phyloP scores from a whole-genome alignment of 1,140 invertebrate species.

The Phthorimaea operculella region DNA sequence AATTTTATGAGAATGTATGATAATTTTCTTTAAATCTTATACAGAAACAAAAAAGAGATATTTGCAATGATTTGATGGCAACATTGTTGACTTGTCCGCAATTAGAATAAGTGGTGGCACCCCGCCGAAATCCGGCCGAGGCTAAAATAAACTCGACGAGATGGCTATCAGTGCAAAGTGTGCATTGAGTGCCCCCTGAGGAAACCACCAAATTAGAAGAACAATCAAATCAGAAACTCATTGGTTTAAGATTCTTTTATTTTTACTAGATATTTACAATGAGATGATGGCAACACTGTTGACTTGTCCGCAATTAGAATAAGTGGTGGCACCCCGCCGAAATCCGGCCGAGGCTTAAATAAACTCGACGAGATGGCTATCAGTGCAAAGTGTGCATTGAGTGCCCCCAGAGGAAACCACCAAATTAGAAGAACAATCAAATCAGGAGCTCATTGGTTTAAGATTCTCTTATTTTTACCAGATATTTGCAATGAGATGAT shows the following conservation, averaged over 20 bases:
- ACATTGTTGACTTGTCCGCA: constrained; percentile 7
- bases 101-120: constrained; percentile 18
- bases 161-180: not conserved
- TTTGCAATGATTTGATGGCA: no score
- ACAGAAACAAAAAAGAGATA: no score
- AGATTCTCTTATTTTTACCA: no score
- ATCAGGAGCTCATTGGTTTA: not conserved
- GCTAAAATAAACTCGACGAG: not conserved
- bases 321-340: constrained; percentile 14
- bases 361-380: not conserved
- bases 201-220: not conserved
- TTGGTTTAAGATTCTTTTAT: no score
- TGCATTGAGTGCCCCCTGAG: not conserved
- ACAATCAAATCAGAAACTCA: not conserved
- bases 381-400: not conserved
- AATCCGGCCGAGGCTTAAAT: not conserved
- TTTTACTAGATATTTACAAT: no score
- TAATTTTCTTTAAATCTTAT: no score
- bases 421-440: not conserved
- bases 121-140: not conserved
- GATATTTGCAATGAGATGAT: no score
- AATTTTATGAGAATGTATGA: no score
- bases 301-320: constrained; percentile 14
- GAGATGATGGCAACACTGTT: not conserved
- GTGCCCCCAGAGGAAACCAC: not conserved